Conservation (phyloP, 2,113 vertebrate genomes). For the Lasiurus cinereus region DNA sequence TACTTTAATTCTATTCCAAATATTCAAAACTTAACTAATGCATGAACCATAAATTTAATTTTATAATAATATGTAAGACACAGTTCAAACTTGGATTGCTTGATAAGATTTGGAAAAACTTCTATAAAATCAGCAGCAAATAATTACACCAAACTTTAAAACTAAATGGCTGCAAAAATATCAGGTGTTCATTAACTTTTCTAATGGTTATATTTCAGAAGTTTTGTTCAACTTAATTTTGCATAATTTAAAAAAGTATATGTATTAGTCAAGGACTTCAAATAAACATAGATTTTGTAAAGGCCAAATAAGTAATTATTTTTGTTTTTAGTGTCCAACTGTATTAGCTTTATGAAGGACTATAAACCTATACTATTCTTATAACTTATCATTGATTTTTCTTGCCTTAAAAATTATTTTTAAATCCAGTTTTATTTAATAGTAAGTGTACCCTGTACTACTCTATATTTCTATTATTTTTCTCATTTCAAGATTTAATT, state of each 20-base stretch:
- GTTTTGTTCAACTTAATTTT: slow-evolving; percentile 11
- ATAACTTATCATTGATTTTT: background rate
- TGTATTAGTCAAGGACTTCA: background rate
- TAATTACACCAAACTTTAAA: slow-evolving; percentile 21
- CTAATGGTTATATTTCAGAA: background rate
- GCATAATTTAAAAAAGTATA: background rate
- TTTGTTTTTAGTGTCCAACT: background rate
- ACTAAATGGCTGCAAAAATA: background rate
- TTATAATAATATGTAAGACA: background rate
- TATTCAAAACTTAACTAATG: background rate
- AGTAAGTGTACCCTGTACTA: background rate
- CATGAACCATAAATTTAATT: background rate
- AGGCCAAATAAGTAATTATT: slow-evolving; percentile 25
- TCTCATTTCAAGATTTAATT: slow-evolving; percentile 17
- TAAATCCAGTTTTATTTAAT: background rate
- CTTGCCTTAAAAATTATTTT: background rate
- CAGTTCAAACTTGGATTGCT: background rate
- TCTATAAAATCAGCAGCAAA: background rate
- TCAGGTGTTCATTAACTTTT: background rate
- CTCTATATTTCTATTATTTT: background rate
- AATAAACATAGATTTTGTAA: slow-evolving; percentile 25
- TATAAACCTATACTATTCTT: background rate
- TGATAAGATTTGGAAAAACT: background rate
- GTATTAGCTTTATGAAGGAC: background rate
- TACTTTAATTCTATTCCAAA: background rate